Evolutionary conservation across 1,140 invertebrate species (phyloP), one percentile per base, ranked within the genome.

Genomic region (Aricia agestis): DNA sequence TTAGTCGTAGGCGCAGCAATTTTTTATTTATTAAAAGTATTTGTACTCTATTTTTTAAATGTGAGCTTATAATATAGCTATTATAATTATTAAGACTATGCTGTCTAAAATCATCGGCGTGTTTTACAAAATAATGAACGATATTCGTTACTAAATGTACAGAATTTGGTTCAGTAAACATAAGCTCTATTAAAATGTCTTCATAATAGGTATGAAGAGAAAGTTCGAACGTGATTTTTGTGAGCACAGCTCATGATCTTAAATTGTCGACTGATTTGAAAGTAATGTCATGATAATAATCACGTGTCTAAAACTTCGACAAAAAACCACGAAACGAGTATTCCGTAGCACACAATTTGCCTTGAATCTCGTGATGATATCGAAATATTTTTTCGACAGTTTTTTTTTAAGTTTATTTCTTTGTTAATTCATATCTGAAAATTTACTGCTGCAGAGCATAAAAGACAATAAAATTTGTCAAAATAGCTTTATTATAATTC

Each of bases 151-250:
- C 45, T 6, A 15, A 52, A 52, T 52, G 10, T 52, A 52, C 45
- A 15, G 3, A 52, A 52, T 52, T 11, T 52, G 9, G 45, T 52
- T 9, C 45, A 52, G 36, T 36, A 36, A 52, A 52, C 45, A 52
- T 52, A 52, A 52, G 45, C 45, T 13, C 45, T 52, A 52, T 52
- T 52, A 52, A 52, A 52, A 52, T 52, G 13, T 52, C 45, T 52
- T 15, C 45, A 52, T 52, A 52, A 52, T 52, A 52, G 45, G 45
- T 52, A 52, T 52, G 18, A 63, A 63, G 59, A 63, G 59, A 63
- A 63, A 63, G 59, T 63, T 18, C 11, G 59, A 63, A 63, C 18
- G 59, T 19, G 59, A 63, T 63, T 63, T 25, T 63, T 19, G 45
- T 52, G 18, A 19, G 59, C 19, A 63, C 19, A 18, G 59, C 18